Evolutionary conservation across 92 coral and sea anemone species (phyloP).

Genomic region (Paragorgia papillata): DNA sequence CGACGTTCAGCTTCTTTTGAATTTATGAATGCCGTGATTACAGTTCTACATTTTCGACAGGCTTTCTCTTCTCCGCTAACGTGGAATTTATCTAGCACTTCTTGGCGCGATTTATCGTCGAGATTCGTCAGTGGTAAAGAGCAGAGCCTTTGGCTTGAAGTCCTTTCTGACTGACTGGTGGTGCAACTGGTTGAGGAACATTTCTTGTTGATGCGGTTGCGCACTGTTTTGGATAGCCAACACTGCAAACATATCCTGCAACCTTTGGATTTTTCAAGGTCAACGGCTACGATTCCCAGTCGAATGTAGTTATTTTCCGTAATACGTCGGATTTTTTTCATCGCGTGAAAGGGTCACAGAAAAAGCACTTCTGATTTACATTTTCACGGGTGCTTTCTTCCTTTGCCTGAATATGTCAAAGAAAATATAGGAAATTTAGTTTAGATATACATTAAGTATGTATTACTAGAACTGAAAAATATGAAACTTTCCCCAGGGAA

Average conservation of each 20-base stretch:
- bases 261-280: neutral
- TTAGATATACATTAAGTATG: too few relatives aligned
- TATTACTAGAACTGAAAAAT: too few relatives aligned
- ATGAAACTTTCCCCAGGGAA: too few relatives aligned
- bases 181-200: conserved; percentile 1
- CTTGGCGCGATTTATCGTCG: neutral
- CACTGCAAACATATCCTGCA: neutral
- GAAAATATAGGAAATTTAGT: too few relatives aligned
- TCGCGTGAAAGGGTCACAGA: neutral
- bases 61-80: conserved; percentile 6
- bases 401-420: too few relatives aligned
- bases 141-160: neutral
- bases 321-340: neutral
- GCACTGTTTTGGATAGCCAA: conserved; percentile 7
- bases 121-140: conserved; percentile 11
- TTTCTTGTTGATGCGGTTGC: conserved; percentile 3
- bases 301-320: conserved; percentile 12
- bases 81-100: neutral
- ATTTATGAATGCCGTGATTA: conserved; percentile 6
- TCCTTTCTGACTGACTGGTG: neutral
- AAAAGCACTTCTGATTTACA: neutral
- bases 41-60: conserved; percentile 19
- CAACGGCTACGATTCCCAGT: conserved; percentile 5
- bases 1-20: too few relatives aligned
- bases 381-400: neutral